phyloP scores from a whole-genome alignment of 1,140 invertebrate species.

The Drosophila busckii region DNA sequence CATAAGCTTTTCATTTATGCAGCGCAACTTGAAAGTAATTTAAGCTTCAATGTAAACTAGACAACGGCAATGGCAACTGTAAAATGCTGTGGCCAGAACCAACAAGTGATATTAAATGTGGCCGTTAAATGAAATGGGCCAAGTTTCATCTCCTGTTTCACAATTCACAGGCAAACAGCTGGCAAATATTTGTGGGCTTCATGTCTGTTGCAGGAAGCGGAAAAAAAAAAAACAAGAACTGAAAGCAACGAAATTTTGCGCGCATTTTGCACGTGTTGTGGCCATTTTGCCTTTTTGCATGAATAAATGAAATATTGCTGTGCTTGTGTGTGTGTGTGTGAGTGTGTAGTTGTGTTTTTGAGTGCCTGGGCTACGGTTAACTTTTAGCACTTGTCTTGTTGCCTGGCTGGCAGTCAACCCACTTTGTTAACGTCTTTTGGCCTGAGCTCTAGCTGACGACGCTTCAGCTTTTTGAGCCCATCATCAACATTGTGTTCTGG shows the following conservation, averaged over 20 bases:
- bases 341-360: slow-evolving; percentile 14
- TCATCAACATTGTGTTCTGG: slow-evolving; percentile 18
- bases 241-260: slow-evolving; percentile 37
- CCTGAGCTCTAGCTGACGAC: not conserved
- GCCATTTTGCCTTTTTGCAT: slow-evolving; percentile 45
- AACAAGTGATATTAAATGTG: slow-evolving; percentile 49
- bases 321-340: slow-evolving; percentile 4
- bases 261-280: slow-evolving; percentile 49
- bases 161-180: too few species aligned
- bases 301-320: slow-evolving; percentile 59
- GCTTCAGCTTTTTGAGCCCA: not conserved
- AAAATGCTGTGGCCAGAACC: slow-evolving; percentile 17
- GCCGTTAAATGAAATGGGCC: slow-evolving; percentile 26
- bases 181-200: not conserved
- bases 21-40: slow-evolving; percentile 19
- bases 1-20: slow-evolving; percentile 26
- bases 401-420: too few species aligned
- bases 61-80: not conserved
- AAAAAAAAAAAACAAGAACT: slow-evolving; percentile 7
- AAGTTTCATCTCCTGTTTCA: too few species aligned
- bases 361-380: slow-evolving; percentile 42
- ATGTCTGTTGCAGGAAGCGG: too few species aligned
- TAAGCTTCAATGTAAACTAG: slow-evolving; percentile 8
- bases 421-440: too few species aligned
- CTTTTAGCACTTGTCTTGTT: slow-evolving; percentile 47